Conservation (phyloP, 2,113 vertebrate genomes). For the Phaetusa simplex region DNA sequence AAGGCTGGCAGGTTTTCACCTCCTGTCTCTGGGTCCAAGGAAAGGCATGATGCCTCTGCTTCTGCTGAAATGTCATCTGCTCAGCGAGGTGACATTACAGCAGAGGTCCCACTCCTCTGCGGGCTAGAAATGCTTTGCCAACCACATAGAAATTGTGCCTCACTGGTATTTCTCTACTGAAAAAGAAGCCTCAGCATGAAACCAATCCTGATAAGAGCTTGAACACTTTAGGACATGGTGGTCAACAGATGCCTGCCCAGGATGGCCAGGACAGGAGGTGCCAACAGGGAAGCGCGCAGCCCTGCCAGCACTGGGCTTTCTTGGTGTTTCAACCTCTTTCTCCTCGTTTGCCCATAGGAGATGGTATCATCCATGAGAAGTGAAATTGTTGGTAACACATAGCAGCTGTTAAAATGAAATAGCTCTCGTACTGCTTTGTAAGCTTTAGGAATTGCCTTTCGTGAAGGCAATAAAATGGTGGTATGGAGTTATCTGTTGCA, state of each 20-base stretch:
- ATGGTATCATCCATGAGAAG: not conserved
- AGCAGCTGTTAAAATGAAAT: not conserved
- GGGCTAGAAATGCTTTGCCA: not conserved
- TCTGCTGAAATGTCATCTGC: no score
- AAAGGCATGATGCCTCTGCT: not conserved
- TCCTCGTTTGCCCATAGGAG: not conserved
- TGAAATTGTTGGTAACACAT: not conserved
- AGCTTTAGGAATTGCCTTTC: not conserved
- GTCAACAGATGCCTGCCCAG: not conserved
- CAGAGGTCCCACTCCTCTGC: not conserved
- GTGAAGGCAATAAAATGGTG: not conserved
- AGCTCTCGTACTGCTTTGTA: not conserved
- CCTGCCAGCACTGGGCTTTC: not conserved
- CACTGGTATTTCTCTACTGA: not conserved
- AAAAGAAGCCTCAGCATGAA: not conserved
- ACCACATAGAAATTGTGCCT: not conserved
- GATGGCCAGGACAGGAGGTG: not conserved
- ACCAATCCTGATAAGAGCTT: not conserved
- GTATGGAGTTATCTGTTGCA: not conserved
- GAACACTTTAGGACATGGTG: rapidly evolving
- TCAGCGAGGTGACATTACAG: not conserved
- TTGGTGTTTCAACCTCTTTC: not conserved
- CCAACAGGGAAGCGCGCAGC: rapidly evolving
- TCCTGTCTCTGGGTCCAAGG: not conserved
- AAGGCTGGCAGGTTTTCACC: not conserved